Base-by-base conservation (phyloP, 2,888 invertebrate genomes). In the Drosophila meridionalis region DNA sequence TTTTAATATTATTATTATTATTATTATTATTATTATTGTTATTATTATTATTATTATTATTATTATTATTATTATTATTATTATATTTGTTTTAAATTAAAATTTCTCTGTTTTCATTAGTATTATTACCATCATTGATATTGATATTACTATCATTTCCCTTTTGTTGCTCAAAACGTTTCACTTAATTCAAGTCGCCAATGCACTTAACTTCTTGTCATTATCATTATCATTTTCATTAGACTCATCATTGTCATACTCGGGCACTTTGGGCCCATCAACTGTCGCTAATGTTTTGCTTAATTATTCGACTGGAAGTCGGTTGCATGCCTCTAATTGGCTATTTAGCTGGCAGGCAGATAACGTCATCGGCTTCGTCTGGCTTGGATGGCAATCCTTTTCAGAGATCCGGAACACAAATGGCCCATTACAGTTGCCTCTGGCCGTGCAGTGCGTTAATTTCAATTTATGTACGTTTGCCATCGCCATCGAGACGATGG, bases 321-420 rank as follows among this genome's bases (percentile, higher is more conserved):
- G 67, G 63, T 52, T 61, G 73, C 64, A 77, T 68, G 76, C 43
- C 73, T 61, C 78, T 78, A 76, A 76, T 76, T 76, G 78, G 73
- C 68, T 73, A 59, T 73, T 78, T 65, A 55, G 68, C 47, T 58
- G 59, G 26, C 57, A 20, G 38, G 12, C 59, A 53, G 57, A 40
- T 56, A 62, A 30, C 53, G 14, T 50, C 70, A 50, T 45, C 38
- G 20, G 2, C 48, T 8, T 38, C 38, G 42, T n/a, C 59, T 69
- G 68, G 56, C 52, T 30, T 64, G 60, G 60, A 57, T 76, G 64
- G 48, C 60, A 69, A 76, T 65, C 70, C 76, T 53, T 64, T 57
- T 36, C 45, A 20, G 12, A 42, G 43, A 34, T 42, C 57, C 45
- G 64, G 40, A 43, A 58, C 76, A 48, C 64, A 76, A 76, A 78